These are phyloP conservation scores for Ictalurus punctatus DNA, from an alignment of 2,113 vertebrate species.

Conservation along the genomic window DNA sequence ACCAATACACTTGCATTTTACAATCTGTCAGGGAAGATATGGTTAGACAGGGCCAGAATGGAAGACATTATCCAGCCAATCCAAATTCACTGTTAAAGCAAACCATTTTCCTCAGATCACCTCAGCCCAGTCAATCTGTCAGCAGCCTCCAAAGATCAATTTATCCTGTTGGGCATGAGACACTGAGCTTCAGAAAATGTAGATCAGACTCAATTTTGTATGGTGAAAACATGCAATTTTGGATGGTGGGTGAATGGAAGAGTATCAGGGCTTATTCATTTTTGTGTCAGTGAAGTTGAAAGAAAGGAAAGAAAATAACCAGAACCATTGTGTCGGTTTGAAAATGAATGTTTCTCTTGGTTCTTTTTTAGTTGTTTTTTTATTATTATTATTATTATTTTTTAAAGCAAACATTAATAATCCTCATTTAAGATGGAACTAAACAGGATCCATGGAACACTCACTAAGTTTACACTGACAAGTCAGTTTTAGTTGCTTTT, in stretches of 20 bases:
- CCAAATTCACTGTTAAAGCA: not conserved
- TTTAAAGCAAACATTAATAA: not conserved
- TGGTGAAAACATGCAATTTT: not conserved
- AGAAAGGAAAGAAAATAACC: not conserved
- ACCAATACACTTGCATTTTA: not conserved
- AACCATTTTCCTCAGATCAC: not conserved
- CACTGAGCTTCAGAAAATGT: not conserved
- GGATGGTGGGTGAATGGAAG: not conserved
- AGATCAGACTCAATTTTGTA: not conserved
- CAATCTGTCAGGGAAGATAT: conserved; percentile 2
- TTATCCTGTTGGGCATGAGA: conserved; percentile 16
- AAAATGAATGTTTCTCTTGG: not conserved
- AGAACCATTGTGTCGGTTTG: not conserved
- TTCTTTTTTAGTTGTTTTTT: not conserved
- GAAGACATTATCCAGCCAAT: conserved; percentile 24
- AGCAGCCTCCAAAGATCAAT: not conserved
- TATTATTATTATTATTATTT: too few relatives aligned
- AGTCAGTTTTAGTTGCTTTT: not conserved
- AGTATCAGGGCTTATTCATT: not conserved
- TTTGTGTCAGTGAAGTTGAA: not conserved
- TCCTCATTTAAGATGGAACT: conserved; percentile 26
- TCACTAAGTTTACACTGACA: not conserved
- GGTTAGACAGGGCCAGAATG: not conserved
- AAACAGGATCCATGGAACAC: not conserved
- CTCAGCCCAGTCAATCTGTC: not conserved